phyloP scores from a whole-genome alignment of 2,113 vertebrate genomes.

The Progne subis region DNA sequence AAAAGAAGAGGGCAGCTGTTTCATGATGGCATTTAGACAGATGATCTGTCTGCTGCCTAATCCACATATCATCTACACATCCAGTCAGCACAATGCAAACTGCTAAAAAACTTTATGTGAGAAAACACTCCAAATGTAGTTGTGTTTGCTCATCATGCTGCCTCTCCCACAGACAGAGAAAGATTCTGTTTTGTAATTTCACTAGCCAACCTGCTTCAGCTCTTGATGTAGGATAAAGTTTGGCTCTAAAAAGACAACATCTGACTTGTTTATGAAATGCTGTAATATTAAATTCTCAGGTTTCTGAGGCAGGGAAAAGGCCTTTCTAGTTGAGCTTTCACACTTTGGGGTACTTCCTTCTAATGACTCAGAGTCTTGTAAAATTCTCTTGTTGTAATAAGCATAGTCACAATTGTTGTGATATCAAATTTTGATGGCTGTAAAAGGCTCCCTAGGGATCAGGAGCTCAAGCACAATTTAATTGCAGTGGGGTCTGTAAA shows the following conservation, averaged over 20 bases:
- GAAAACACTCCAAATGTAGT: neutral
- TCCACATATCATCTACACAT: neutral
- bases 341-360: neutral
- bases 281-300: neutral
- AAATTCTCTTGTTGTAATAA: neutral
- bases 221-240: neutral
- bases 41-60: conserved; percentile 50
- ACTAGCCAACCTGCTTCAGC: neutral
- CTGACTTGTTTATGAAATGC: neutral
- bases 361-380: neutral
- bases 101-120: neutral
- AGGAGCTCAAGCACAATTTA: neutral
- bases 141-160: neutral
- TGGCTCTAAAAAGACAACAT: neutral
- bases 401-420: neutral
- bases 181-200: neutral
- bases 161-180: neutral
- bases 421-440: neutral
- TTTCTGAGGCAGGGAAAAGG: neutral
- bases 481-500: neutral
- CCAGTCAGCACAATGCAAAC: neutral
- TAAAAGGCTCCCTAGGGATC: neutral
- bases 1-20: conserved; percentile 46
- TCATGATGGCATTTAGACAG: conserved; percentile 45
- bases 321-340: neutral